phyloP scores from a whole-genome alignment of 2,888 invertebrate species.

The Furcula furcula region DNA sequence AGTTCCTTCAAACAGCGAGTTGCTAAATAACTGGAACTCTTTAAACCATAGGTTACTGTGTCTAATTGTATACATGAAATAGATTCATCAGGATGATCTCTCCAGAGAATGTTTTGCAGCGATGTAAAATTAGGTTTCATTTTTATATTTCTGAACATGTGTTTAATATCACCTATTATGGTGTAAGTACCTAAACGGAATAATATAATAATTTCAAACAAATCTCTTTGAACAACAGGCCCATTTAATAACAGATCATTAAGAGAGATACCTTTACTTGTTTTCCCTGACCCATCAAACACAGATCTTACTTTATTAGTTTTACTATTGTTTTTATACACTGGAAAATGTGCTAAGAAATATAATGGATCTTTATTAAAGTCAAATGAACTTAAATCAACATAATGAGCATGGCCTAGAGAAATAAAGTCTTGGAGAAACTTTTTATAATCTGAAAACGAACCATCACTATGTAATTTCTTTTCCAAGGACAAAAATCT shows the following conservation, averaged over 20 bases:
- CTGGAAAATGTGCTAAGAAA: neutral
- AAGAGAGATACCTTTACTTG: neutral
- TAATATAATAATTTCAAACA: neutral
- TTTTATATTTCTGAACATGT: neutral
- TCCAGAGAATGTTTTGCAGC: neutral
- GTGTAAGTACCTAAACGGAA: neutral
- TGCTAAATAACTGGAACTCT: slow-evolving; percentile 8
- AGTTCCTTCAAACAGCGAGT: slow-evolving; percentile 11
- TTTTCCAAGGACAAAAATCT: slow-evolving; percentile 19
- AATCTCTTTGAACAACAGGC: neutral
- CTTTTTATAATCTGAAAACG: slow-evolving; percentile 6
- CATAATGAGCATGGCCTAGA: slow-evolving; percentile 7
- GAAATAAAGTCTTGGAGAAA: slow-evolving; percentile 11
- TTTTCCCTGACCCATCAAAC: neutral
- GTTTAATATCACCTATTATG: neutral
- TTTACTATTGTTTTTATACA: neutral
- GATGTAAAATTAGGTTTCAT: neutral
- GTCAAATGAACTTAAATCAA: neutral
- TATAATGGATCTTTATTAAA: neutral
- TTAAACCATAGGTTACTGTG: slow-evolving; percentile 5
- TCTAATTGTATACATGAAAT: neutral
- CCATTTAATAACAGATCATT: neutral
- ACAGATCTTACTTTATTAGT: neutral
- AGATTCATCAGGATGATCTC: neutral
- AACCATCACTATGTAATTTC: slow-evolving; percentile 7